Percentiles rank a stretch among this genome's conserved stretches.
phyloP scores from a whole-genome alignment of 2,888 invertebrate genomes.

The Lasioglossum oenotherae region DNA sequence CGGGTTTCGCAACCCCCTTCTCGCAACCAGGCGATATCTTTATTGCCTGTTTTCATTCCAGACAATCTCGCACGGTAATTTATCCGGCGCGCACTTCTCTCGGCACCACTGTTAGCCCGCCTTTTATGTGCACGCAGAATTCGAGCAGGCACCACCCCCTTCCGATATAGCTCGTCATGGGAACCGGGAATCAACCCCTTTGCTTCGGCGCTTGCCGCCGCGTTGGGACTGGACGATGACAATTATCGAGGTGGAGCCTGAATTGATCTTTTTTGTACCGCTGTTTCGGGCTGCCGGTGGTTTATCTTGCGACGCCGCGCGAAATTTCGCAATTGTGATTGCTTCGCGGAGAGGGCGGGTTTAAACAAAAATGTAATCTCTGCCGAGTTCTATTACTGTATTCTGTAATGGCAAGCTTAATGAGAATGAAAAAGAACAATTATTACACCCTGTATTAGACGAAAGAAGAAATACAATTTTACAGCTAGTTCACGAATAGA shows the following conservation, averaged over 20 bases:
- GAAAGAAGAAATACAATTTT: neutral
- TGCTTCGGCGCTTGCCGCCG: neutral
- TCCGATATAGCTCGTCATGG: neutral
- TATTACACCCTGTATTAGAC: too few species aligned
- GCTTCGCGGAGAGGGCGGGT: neutral
- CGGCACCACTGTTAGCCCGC: neutral
- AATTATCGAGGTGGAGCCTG: neutral
- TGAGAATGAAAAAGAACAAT: neutral
- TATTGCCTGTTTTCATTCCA: conserved; percentile 58
- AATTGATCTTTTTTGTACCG: neutral
- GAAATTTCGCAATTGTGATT: neutral
- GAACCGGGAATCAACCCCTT: neutral
- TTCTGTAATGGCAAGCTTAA: neutral
- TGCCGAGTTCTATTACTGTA: neutral
- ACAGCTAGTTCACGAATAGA: too few species aligned
- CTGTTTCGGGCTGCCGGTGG: neutral
- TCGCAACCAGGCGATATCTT: conserved; percentile 49
- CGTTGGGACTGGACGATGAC: neutral
- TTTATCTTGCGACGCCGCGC: neutral
- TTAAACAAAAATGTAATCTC: neutral
- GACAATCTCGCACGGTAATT: conserved; percentile 55
- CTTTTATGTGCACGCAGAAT: conserved; percentile 18
- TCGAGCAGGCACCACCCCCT: neutral
- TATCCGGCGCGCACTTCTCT: conserved; percentile 36
- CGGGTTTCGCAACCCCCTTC: conserved; percentile 24